A percentile compares a stretch with the other conserved stretches of the same genome.
These are phyloP conservation scores for Sebastes fasciatus DNA, from an alignment of 2,113 vertebrate genomes.

Conservation along the genomic window DNA sequence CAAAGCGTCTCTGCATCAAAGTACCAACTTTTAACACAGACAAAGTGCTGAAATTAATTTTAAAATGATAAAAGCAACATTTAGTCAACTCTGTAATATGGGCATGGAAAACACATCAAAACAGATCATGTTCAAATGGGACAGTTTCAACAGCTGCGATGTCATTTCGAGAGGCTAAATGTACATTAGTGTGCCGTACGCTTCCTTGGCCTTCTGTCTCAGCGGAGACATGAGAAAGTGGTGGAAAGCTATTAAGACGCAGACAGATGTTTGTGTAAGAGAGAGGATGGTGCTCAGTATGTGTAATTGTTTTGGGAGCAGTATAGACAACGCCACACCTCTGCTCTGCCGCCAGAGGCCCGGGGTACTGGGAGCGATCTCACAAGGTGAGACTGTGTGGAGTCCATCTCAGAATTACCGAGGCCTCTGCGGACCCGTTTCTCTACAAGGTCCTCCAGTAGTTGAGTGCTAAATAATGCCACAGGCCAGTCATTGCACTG, in stretches of 20 bases:
- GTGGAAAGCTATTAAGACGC: conserved; percentile 13
- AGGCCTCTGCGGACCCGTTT: conserved; percentile 35
- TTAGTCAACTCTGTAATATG: background rate
- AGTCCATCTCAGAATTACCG: background rate
- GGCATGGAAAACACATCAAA: background rate
- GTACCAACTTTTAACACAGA: conserved; percentile 11
- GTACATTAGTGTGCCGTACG: background rate
- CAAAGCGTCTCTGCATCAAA: conserved; percentile 1
- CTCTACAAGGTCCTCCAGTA: conserved; percentile 15
- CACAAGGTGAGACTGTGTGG: conserved; percentile 20
- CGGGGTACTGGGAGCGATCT: background rate
- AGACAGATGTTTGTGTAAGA: conserved; percentile 26
- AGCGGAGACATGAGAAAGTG: conserved; percentile 3
- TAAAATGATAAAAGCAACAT: conserved; percentile 1
- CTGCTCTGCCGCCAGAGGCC: conserved; percentile 14
- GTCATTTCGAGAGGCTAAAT: conserved; percentile 3
- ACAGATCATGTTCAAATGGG: background rate
- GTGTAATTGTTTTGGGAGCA: conserved; percentile 35
- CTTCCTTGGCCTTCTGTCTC: conserved; percentile 9
- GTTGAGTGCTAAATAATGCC: conserved; percentile 35
- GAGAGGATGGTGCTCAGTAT: conserved; percentile 1
- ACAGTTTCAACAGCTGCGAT: conserved; percentile 2
- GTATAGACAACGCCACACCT: conserved; percentile 23
- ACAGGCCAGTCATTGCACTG: no score
- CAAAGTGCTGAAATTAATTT: conserved; percentile 9